Base-by-base conservation (phyloP, 2,888 invertebrate genomes). In the Ichneumoninae sp. region DNA sequence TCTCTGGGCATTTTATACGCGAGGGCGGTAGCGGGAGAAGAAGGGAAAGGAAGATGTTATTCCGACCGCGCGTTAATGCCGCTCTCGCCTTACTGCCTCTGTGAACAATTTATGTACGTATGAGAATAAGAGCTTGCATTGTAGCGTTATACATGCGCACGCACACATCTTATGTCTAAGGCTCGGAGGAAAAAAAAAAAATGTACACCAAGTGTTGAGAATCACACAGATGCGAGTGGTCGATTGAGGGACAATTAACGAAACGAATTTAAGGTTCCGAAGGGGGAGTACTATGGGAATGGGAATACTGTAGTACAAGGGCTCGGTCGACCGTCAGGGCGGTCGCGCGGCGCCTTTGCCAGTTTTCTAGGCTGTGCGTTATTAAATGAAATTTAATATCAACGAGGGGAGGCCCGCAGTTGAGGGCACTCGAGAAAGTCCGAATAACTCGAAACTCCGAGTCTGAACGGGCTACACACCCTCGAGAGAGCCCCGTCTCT, bases 341-440 rank as follows among this genome's bases (percentile, higher is more conserved):
- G 79, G 80, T 72, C 69, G 86, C 30, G 86, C 76, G 84, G 86
- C 75, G 54, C 79, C 54, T 82, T 86, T 62, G 70, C 76, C 57
- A 65, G 76, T 74, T 72, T 74, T 47, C 74, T 62, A 62, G 30
- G 16, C 30, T n/a, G 83, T 80, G 82, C 80, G 86, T 87, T 87
- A 89, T 89, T 88, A 89, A 87, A 89, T 85, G 87, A 87, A 88
- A 89, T 89, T 89, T 89, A 89, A 89, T 89, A 89, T 87, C 87
- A 82, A 72, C 60, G 68, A 62, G 74, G 30, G 80, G 74, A 40
- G 50, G 26, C 16, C 8, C 36, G 36, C 74, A 62, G 30, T 62
- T 6, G 47, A 7, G 47, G 47, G 30, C 62, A 62, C 22, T 76
- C 52, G 52, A 54, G 52, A 76, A 47, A 33, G 8, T 77, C 65